Evolutionary conservation across 2,113 vertebrate genomes (phyloP).

Genomic region (Columba janthina): DNA sequence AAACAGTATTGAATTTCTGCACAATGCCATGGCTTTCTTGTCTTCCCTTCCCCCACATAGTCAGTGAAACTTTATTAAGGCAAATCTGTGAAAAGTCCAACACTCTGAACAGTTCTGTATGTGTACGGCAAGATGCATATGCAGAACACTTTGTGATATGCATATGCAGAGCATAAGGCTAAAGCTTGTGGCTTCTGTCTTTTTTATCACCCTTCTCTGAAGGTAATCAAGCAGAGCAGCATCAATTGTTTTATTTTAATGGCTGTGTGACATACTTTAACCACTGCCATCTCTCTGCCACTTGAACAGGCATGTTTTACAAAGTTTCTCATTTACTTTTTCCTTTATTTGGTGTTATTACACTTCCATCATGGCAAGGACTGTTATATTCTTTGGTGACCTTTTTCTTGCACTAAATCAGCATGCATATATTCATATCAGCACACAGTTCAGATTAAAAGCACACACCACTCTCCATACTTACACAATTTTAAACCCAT

Average conservation of each 20-base stretch:
- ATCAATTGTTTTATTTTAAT: not conserved
- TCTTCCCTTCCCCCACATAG: not conserved
- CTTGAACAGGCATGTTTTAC: not conserved
- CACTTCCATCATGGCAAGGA: not conserved
- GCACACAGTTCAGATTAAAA: not conserved
- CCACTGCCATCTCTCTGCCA: not conserved
- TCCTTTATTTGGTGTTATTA: not conserved
- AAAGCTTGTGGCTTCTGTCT: not conserved
- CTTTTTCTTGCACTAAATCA: not conserved
- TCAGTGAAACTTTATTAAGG: not conserved
- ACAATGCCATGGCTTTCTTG: not conserved
- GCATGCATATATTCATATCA: not conserved
- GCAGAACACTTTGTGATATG: not conserved
- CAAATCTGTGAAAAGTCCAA: not conserved
- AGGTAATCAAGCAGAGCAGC: not conserved
- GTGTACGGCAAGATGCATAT: not conserved
- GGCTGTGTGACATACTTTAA: not conserved
- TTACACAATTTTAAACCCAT: constrained; percentile 35
- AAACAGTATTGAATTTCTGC: not conserved
- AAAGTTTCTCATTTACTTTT: not conserved
- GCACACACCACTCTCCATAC: not conserved
- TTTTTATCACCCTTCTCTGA: not conserved
- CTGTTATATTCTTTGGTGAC: not conserved
- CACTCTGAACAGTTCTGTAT: not conserved
- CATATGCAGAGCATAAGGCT: not conserved